A percentile compares a stretch with the other conserved stretches of the same genome.
Conservation (phyloP, 1,140 invertebrate genomes). For the Rhagoletis zephyria region DNA sequence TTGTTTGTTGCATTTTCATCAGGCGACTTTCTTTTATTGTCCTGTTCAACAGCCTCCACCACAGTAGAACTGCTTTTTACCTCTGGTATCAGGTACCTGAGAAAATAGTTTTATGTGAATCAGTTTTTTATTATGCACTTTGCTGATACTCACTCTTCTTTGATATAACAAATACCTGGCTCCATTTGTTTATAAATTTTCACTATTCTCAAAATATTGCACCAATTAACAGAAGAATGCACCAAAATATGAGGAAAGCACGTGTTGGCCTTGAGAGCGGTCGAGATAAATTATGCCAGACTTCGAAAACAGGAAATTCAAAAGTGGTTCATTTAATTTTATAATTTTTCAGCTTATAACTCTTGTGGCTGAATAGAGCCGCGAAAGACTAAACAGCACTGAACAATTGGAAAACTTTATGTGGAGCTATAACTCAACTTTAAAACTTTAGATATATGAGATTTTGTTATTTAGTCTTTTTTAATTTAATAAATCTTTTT, state of each 20-base stretch:
- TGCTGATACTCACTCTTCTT: slow-evolving; percentile 73
- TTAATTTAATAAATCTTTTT: too few species aligned
- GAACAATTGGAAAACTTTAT: too few species aligned
- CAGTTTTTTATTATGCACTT: background rate
- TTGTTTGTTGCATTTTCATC: slow-evolving; percentile 60
- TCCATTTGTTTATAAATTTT: slow-evolving; percentile 63
- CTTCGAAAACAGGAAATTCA: background rate
- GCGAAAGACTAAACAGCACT: too few species aligned
- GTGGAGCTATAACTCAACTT: too few species aligned
- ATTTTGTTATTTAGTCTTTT: too few species aligned
- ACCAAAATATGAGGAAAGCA: background rate
- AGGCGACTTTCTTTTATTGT: slow-evolving; percentile 52
- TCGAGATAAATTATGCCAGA: background rate
- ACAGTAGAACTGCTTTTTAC: background rate
- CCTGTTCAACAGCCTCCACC: background rate
- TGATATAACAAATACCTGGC: slow-evolving; percentile 76
- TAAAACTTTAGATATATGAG: too few species aligned
- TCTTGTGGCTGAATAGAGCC: too few species aligned
- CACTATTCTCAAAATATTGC: background rate
- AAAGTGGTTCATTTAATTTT: too few species aligned
- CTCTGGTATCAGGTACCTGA: slow-evolving; percentile 54
- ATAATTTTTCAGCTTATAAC: too few species aligned
- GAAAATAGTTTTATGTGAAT: background rate
- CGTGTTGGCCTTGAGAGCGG: background rate
- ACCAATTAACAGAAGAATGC: background rate